Base-by-base conservation (phyloP, 2,113 vertebrate species). In the Meleagris gallopavo region DNA sequence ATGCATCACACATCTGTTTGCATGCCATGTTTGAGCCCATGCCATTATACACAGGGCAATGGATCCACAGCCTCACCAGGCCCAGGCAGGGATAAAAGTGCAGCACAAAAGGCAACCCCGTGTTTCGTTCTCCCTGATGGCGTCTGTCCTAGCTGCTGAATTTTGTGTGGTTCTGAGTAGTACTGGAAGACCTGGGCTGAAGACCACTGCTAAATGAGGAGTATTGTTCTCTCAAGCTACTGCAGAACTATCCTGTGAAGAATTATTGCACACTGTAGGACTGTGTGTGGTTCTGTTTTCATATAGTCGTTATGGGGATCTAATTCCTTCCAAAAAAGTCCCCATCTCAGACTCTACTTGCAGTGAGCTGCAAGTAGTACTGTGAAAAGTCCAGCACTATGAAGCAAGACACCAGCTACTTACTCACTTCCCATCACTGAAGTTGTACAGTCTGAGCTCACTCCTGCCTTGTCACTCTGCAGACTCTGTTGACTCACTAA, bases 241-340 rank as follows among this genome's bases (percentile, higher is more conserved):
- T 64, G 78, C 52, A 82, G 66, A 82, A 60, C 32, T 75, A 57
- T 40, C n/a, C 1, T 0, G 50, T 24, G 61, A 52, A 84, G 61
- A 80, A 84, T 67, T 78, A 36, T 1, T 1, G 48, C 36, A 22
- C 12, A 3, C 10, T 8, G 11, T 34, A 17, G 65, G 36, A 70
- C 60, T 40, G 12, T 18, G n/a, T 17, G 48, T 34, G 46, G 57
- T 66, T 30, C 9, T 60, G 18, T 13, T 74, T 13, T 9, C 55
- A 77, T 30, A 36, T 40, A 86, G n/a, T 11, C 41, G 6, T 60
- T 50, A 14, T 0, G 16, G 21, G 34, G 41, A 87, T 60, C 52
- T 34, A 34, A 17, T 67, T 67, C 61, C 94, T 84, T 80, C 46
- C 58, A 94, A 84, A 78, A 50, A 89, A 66, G 45, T 25, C 18